phyloP scores from a whole-genome alignment of 2,888 invertebrate genomes.

The Hypomecis punctinalis region DNA sequence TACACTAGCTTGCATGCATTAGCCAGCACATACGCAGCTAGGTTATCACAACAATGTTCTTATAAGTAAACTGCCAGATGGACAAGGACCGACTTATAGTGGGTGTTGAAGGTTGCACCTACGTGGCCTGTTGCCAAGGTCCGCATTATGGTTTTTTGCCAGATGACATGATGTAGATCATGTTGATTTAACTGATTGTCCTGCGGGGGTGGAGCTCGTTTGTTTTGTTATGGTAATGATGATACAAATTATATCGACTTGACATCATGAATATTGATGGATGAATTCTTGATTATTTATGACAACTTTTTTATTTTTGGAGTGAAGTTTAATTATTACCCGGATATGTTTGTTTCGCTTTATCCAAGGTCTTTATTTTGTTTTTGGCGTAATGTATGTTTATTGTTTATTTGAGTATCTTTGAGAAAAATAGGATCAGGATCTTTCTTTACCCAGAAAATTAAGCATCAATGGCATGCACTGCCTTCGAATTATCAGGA shows the following conservation, averaged over 20 bases:
- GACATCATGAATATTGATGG: constrained; percentile 28
- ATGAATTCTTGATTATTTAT: constrained; percentile 23
- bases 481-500: too few relatives aligned
- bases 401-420: background rate
- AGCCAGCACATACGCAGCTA: constrained; percentile 4
- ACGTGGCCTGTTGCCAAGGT: constrained; percentile 64
- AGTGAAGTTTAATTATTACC: constrained; percentile 21
- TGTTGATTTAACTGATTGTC: constrained; percentile 48
- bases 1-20: constrained; percentile 27
- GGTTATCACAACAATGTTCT: constrained; percentile 19
- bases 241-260: constrained; percentile 23
- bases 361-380: constrained; percentile 28
- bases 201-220: constrained; percentile 46
- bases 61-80: constrained; percentile 32
- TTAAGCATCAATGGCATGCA: too few relatives aligned
- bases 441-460: too few relatives aligned
- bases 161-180: constrained; percentile 50
- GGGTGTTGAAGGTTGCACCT: constrained; percentile 54
- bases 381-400: background rate
- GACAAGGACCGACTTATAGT: constrained; percentile 57
- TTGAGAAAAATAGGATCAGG: too few relatives aligned
- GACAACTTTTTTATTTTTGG: constrained; percentile 16
- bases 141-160: constrained; percentile 47
- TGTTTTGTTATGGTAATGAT: constrained; percentile 38
- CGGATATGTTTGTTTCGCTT: constrained; percentile 39